Percentiles rank a stretch among this genome's conserved stretches.
These are phyloP conservation scores for Scaptomyza graminum DNA, from an alignment of 1,140 invertebrate species.

Conservation along the genomic window DNA sequence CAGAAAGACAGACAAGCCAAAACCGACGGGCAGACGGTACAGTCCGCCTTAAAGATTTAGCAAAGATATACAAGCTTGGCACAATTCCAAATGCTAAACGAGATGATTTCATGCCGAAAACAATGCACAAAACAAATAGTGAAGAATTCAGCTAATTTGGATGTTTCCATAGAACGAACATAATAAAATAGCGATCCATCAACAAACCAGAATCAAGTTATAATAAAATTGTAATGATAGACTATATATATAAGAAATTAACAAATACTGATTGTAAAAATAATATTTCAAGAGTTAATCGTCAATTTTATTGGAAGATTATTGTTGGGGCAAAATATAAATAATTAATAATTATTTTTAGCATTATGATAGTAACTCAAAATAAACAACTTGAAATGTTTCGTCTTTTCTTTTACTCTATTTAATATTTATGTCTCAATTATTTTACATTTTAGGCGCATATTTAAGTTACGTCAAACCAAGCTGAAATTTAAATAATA, in stretches of 20 bases:
- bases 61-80: background rate
- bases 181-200: constrained; percentile 31
- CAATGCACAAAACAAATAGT: constrained; percentile 15
- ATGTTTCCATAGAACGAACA: constrained; percentile 17
- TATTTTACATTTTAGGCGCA: too few relatives aligned
- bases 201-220: background rate
- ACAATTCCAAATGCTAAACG: constrained; percentile 34
- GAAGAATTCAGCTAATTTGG: background rate
- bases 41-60: constrained; percentile 1
- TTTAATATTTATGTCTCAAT: too few relatives aligned
- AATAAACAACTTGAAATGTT: too few relatives aligned
- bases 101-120: constrained; percentile 47
- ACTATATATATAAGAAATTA: background rate
- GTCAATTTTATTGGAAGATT: too few relatives aligned
- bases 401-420: too few relatives aligned
- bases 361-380: too few relatives aligned
- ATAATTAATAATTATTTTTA: too few relatives aligned
- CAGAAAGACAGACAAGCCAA: background rate
- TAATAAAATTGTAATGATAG: background rate
- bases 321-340: too few relatives aligned
- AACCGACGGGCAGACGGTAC: background rate
- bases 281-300: background rate
- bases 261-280: background rate
- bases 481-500: too few relatives aligned
- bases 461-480: too few relatives aligned